Evolutionary conservation across 2,113 vertebrate genomes (phyloP).

Genomic region (Salvelinus sp.): DNA sequence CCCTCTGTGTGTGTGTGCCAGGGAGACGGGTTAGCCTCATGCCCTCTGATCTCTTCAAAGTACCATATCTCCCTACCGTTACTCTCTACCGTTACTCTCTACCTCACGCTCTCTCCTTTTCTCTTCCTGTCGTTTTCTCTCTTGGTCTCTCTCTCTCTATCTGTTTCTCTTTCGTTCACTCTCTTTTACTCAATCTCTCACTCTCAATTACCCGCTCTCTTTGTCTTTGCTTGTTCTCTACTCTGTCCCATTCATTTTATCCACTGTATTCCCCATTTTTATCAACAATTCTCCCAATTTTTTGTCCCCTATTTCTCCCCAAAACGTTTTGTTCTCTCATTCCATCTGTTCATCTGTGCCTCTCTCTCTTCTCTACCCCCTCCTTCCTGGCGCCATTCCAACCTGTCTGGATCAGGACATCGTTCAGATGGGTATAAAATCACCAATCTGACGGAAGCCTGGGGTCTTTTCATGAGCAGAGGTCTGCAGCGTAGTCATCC

Average conservation of each 20-base stretch:
- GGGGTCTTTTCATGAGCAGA: conserved; percentile 44
- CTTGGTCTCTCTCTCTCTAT: neutral
- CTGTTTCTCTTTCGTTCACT: neutral
- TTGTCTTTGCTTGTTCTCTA: neutral
- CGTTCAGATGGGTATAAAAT: conserved; percentile 58
- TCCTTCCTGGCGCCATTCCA: conserved; percentile 46
- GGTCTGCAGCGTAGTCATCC: conserved; percentile 48
- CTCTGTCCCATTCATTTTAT: neutral
- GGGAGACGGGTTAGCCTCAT: conserved; percentile 40
- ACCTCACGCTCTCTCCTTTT: conserved; percentile 8
- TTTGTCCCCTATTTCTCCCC: neutral
- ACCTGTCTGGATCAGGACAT: conserved; percentile 36
- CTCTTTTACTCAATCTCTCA: conserved; percentile 4
- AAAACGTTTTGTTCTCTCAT: conserved; percentile 36
- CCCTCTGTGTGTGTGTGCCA: conserved; percentile 9
- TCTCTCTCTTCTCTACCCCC: conserved; percentile 8
- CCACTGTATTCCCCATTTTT: neutral
- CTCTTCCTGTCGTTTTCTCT: neutral
- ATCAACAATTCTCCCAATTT: neutral
- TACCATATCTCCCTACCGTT: conserved; percentile 12
- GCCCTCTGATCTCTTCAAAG: conserved; percentile 57
- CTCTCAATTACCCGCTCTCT: neutral
- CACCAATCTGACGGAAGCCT: conserved; percentile 49
- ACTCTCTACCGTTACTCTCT: neutral
- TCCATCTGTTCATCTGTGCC: neutral